Evolutionary conservation across 1,140 invertebrate species (phyloP), one percentile per base, ranked within the genome.

Genomic region (Lepidurus couesii): DNA sequence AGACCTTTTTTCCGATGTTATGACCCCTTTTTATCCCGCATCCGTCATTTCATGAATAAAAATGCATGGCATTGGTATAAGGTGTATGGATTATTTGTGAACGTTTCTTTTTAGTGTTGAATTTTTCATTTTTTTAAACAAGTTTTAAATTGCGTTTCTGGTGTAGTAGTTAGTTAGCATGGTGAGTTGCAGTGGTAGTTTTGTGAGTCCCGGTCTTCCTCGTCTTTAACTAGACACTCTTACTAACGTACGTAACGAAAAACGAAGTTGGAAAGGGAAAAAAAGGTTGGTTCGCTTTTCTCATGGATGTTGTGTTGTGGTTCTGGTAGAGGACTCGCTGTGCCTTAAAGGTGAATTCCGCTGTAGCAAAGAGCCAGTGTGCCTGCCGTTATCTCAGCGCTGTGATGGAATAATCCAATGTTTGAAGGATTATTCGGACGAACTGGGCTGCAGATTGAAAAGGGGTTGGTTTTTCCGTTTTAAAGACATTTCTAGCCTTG

Each of bases 331-430:
- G 34, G 74, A 44, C 26, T 45, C 65, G 43, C 8, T 11, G 26
- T 79, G 78, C 78, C 42, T 75, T 24, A 8, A 44, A 34, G 44
- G 24, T 1, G 21, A 75, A 83, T 92, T 89, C 86, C 85, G 85
- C 84, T 92, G 92, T 86, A 81, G 83, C 81, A 87, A 87, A 82
- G 85, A 84, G 88, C 84, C 90, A n/a, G 16, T 13, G 89, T 86
- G 86, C 86, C 88, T 92, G 84, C 87, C 90, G 81, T 83, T 86
- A 84, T 84, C 84, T 80, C 87, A 87, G 83, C 84, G 89, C 81
- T 94, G 92, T 86, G 91, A 94, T 82, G 87, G 88, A 79, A 86
- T 87, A 83, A 84, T 86, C 81, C 90, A 93, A 84, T 94, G 92
- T 86, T 16, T 65, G 16, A 84, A 83, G 81, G 91, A 93, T 84